phyloP scores from a whole-genome alignment of 1,140 invertebrate genomes.

The Papilio aristodemus region DNA sequence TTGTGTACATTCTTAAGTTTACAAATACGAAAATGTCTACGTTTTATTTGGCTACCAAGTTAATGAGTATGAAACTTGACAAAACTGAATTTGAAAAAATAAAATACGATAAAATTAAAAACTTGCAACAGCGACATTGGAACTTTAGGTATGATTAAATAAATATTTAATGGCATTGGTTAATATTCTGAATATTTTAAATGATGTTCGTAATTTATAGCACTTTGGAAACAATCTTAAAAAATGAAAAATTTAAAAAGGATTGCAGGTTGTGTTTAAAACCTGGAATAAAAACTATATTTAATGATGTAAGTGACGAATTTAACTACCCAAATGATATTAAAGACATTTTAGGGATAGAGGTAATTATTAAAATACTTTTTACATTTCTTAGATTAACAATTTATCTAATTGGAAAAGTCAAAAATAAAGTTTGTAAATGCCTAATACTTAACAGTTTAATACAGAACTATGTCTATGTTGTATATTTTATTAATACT shows the following conservation, averaged over 20 bases:
- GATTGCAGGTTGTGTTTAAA: conserved; percentile 43
- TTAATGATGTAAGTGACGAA: conserved; percentile 24
- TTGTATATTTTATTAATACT: conserved; percentile 4
- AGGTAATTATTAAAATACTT: conserved; percentile 33
- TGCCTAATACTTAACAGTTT: too few relatives aligned
- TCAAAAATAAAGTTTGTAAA: too few relatives aligned
- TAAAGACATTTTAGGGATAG: conserved; percentile 41
- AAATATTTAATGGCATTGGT: too few relatives aligned
- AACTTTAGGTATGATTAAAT: conserved; percentile 38
- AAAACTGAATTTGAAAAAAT: conserved; percentile 46
- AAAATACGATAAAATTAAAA: conserved; percentile 38
- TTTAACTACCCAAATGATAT: conserved; percentile 37
- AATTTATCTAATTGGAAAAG: too few relatives aligned
- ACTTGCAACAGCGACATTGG: conserved; percentile 38
- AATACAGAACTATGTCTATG: background rate
- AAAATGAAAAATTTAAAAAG: conserved; percentile 35
- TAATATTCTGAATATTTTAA: conserved; percentile 15
- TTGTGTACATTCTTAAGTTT: too few relatives aligned
- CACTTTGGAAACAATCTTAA: conserved; percentile 33
- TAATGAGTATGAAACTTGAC: conserved; percentile 41
- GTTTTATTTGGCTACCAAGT: conserved; percentile 42
- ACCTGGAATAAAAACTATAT: conserved; percentile 36
- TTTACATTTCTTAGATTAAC: too few relatives aligned
- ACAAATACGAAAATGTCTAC: conserved; percentile 26
- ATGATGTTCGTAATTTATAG: conserved; percentile 17